A percentile compares a stretch with the other conserved stretches of the same genome.
Evolutionary conservation across 2,113 vertebrate genomes (phyloP).

Genomic region (Apus apus): DNA sequence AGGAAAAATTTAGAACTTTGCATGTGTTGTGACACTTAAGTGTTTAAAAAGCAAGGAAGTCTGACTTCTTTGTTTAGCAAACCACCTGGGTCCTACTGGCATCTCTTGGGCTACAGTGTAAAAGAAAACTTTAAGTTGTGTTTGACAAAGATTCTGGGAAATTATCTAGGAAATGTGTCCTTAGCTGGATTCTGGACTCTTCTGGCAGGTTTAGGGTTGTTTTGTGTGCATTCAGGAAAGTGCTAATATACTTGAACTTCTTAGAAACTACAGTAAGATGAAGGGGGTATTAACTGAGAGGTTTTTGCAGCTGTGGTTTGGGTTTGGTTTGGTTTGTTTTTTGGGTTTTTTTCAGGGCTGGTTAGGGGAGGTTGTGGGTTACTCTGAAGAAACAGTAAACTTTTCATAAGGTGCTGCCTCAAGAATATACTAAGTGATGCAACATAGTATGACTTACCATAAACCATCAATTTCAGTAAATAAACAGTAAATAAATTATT

Average conservation of each 20-base stretch:
- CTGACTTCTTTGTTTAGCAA: background rate
- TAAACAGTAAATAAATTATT: background rate
- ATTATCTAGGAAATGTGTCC: background rate
- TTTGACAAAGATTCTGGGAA: background rate
- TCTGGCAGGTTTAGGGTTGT: background rate
- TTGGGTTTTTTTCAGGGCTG: background rate
- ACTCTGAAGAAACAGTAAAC: background rate
- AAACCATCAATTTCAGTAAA: background rate
- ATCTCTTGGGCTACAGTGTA: background rate
- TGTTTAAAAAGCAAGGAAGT: background rate
- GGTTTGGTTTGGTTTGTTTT: background rate
- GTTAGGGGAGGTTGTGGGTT: too few relatives aligned
- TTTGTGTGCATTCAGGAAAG: background rate
- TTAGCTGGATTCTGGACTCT: background rate
- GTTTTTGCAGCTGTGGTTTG: background rate
- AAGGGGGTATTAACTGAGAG: background rate
- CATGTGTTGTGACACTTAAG: background rate
- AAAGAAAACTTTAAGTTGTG: background rate
- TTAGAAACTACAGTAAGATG: background rate
- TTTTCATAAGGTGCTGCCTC: background rate
- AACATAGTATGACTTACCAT: background rate
- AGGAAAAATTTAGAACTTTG: background rate
- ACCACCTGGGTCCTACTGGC: background rate
- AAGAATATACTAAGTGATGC: background rate
- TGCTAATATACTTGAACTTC: background rate